A percentile compares a stretch with the other conserved stretches of the same genome.
Conservation (phyloP, 2,113 vertebrate species). For the Elanus axillaris region DNA sequence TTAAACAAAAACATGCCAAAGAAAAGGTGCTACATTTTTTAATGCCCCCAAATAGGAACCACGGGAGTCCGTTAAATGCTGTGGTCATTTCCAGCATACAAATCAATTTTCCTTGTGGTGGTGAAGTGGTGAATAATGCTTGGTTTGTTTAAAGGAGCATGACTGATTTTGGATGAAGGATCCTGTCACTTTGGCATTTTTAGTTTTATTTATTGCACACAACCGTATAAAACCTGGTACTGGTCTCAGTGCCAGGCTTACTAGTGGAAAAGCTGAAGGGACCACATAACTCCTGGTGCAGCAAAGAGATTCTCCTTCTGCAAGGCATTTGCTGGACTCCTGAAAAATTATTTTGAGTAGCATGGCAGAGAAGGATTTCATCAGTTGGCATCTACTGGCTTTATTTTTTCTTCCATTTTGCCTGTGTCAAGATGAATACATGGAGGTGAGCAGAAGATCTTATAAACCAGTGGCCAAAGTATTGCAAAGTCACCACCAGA, state of each 20-base stretch:
- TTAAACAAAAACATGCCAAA: constrained; percentile 67
- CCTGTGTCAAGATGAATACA: constrained; percentile 83
- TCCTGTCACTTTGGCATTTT: constrained; percentile 70
- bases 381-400: constrained; percentile 76
- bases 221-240: constrained; percentile 73
- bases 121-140: constrained; percentile 77
- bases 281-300: constrained; percentile 44
- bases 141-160: constrained; percentile 68
- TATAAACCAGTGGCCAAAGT: constrained; percentile 79
- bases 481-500: constrained; percentile 82
- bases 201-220: constrained; percentile 73
- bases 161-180: constrained; percentile 70
- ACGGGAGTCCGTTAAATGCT: constrained; percentile 61
- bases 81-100: constrained; percentile 62
- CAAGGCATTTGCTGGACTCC: constrained; percentile 50
- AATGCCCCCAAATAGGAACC: constrained; percentile 67
- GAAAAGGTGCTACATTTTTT: constrained; percentile 71
- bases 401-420: constrained; percentile 79
- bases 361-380: constrained; percentile 71
- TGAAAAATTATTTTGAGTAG: constrained; percentile 49
- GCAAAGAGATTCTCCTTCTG: constrained; percentile 24
- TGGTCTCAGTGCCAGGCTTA: constrained; percentile 59
- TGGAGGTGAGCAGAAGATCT: constrained; percentile 86
- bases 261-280: constrained; percentile 57
- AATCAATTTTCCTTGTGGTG: constrained; percentile 69